Percentiles rank a stretch among this genome's conserved stretches.
Conservation (phyloP, 2,113 vertebrate genomes). For the Chaetops frenatus region DNA sequence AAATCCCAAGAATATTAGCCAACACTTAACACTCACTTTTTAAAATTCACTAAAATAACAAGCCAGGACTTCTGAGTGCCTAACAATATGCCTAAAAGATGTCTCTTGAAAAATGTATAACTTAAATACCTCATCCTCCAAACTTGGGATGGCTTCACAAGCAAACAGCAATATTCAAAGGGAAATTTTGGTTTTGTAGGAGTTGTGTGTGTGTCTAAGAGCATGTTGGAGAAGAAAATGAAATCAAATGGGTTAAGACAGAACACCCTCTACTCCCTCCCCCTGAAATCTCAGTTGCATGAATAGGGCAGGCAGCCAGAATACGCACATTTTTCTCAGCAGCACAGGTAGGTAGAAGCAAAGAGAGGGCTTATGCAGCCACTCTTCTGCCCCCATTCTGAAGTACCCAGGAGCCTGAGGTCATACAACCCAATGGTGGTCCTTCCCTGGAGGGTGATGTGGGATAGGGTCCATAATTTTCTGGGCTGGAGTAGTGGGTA, state of each 20-base stretch:
- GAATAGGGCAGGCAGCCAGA: slow-evolving; percentile 9
- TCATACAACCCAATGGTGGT: slow-evolving; percentile 10
- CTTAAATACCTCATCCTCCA: neutral
- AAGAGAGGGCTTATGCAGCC: slow-evolving; percentile 28
- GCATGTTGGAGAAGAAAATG: neutral
- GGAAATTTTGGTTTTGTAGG: neutral
- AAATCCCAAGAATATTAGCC: neutral
- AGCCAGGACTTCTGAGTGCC: neutral
- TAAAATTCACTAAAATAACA: neutral
- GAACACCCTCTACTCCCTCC: neutral
- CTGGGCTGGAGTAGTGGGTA: slow-evolving; percentile 30
- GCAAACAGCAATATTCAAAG: neutral
- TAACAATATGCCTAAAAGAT: neutral
- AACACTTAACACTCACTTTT: neutral
- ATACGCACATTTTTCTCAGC: slow-evolving; percentile 49
- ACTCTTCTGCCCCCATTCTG: neutral
- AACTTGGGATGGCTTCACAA: neutral
- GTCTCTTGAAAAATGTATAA: neutral
- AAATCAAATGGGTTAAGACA: neutral
- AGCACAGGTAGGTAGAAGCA: slow-evolving; percentile 1
- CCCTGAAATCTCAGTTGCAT: neutral
- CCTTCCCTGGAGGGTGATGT: slow-evolving; percentile 14
- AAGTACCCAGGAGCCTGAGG: slow-evolving; percentile 23
- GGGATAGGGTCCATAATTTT: slow-evolving; percentile 26
- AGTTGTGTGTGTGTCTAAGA: neutral